Conservation (phyloP, 2,888 invertebrate genomes). For the Epicampocera succincta region DNA sequence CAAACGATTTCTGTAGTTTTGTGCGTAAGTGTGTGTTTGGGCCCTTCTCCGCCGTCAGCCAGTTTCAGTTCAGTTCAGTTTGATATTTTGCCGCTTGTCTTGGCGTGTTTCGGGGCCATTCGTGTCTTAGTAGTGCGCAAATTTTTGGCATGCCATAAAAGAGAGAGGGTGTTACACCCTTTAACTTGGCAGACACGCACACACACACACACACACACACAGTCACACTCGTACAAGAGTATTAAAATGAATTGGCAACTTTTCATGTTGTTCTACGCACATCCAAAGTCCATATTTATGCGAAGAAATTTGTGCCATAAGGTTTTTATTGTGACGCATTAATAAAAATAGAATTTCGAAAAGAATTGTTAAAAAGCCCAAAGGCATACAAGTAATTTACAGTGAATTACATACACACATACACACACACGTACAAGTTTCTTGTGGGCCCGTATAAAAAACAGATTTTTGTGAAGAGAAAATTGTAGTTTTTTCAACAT, state of each 20-base stretch:
- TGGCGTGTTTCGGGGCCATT: conserved; percentile 46
- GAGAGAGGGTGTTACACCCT: conserved; percentile 28
- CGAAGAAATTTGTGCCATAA: conserved; percentile 8
- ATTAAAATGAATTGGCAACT: conserved; percentile 21
- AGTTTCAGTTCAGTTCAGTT: not conserved
- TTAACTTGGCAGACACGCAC: not conserved
- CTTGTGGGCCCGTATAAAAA: not conserved
- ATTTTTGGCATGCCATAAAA: conserved; percentile 23
- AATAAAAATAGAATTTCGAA: conserved; percentile 27
- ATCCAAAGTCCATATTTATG: not conserved
- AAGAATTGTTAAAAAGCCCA: not conserved
- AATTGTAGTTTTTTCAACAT: not conserved
- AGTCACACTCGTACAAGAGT: not conserved
- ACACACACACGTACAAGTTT: no score
- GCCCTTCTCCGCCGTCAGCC: not conserved
- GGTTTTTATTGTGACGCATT: conserved; percentile 38
- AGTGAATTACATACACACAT: no score
- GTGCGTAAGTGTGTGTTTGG: conserved; percentile 3
- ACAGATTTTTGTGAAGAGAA: conserved; percentile 8
- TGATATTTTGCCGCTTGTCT: conserved; percentile 13
- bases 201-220: not conserved
- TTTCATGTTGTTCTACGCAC: conserved; percentile 5
- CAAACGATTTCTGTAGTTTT: conserved; percentile 1
- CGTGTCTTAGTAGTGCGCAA: not conserved
- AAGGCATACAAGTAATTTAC: not conserved